These are phyloP conservation scores for Isaurus tuberculatus DNA, from an alignment of 92 coral and sea anemone genomes.

Conservation along the genomic window DNA sequence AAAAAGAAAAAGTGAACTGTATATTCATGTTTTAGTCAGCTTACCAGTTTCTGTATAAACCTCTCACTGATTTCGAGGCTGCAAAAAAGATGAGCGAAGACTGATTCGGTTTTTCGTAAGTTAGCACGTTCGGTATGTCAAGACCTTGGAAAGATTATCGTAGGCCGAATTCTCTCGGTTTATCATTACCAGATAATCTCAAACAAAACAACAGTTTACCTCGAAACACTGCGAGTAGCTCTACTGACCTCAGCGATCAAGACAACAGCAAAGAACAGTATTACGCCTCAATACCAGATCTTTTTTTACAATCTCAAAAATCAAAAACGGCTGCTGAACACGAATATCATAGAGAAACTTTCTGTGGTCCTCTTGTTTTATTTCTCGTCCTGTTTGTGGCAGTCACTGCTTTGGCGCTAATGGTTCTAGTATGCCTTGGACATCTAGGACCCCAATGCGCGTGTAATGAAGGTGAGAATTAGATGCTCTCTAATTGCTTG, in stretches of 20 bases:
- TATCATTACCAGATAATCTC: neutral
- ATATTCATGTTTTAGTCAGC: neutral
- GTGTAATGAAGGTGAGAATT: slow-evolving; percentile 33
- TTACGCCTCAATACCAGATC: slow-evolving; percentile 14
- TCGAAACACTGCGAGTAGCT: neutral
- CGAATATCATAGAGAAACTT: neutral
- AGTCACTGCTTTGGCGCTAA: neutral
- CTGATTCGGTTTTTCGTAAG: neutral
- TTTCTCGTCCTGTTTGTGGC: slow-evolving; percentile 24
- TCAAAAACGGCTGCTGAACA: neutral
- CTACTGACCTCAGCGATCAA: neutral
- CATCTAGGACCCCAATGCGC: slow-evolving; percentile 17
- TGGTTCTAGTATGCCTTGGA: slow-evolving; percentile 19
- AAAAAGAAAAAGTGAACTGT: neutral
- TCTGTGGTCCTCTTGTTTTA: slow-evolving; percentile 21
- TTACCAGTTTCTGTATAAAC: neutral
- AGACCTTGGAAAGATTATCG: slow-evolving; percentile 23
- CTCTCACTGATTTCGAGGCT: too few relatives aligned
- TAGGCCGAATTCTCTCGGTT: slow-evolving; percentile 6
- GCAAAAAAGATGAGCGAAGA: neutral
- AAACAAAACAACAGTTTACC: neutral
- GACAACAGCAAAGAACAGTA: neutral
- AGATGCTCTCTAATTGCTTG: neutral
- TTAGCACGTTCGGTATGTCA: neutral
- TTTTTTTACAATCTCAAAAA: neutral